Evolutionary conservation across 2,797 vertebrate species (phyloP), one percentile per base, ranked within the genome.

Genomic region (Mastacembelus armatus): DNA sequence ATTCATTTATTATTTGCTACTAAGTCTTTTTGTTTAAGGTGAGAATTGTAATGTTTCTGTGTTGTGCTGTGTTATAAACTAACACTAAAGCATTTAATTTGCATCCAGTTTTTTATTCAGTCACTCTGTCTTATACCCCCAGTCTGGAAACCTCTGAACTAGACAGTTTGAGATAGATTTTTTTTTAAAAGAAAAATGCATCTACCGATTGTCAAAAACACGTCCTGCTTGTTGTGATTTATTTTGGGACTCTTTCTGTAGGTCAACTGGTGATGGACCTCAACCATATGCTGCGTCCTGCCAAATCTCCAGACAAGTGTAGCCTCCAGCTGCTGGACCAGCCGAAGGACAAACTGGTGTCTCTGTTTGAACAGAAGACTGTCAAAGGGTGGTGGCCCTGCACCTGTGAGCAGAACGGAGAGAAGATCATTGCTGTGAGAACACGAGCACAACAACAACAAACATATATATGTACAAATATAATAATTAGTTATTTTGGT

Each of bases 381-480:
- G 95, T 98, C 24, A 96, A 94, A 77, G 97, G 97, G 2, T 99
- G 98, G 98, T 99, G 98, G 98, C 96, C 97, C 0, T 99, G 97
- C 7, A 52, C 85, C 22, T 94, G 93, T 0, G 83, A 95, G 54
- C 85, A 82, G 5, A 81, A 88, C 0, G 94, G 92, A 11, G 81
- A 93, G 54, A 95, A 88, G 88, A 91, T 85, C 16, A 69, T 98
- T n/a, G 95, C 95, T 4, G 97, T 98, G 85, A 94, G 95, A 58
- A 32, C 18, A 55, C 21, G 33, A 14, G 50, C 22, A 21, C 24
- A 29, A 40, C 52, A 26, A 7, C 36, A 8, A 40, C 8, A 50
- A 9, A 44, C n/a, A 11, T 5, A 30, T 16, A 19, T n/a, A 35
- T 35, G 19, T 32, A 45, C 5, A 21, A n/a, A n/a, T n/a, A n/a